Base-by-base conservation (phyloP, 2,113 vertebrate genomes). In the Sisor rabdophorus region DNA sequence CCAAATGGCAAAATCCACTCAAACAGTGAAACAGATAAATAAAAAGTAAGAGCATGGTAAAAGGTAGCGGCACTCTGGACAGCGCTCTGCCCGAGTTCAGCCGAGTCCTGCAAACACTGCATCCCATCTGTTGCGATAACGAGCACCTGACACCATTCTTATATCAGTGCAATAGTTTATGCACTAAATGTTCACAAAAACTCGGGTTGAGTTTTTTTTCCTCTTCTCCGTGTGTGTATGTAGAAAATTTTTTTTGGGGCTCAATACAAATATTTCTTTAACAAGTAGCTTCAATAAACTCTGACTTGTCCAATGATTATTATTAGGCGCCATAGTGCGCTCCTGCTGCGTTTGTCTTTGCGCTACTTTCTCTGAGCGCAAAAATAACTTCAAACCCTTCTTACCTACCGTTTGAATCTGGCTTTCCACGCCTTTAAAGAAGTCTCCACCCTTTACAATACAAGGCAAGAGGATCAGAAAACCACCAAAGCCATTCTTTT, bases 11-110 rank as follows among this genome's bases (percentile, higher is more conserved):
- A 24, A 91, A 85, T 77, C 91, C 90, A 0, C 86, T 86, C 48
- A 94, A 88, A 84, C 90, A 92, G 84, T 91, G 92, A 84, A 94
- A 91, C 80, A 92, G 90, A 87, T 89, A 94, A 59, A 89, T 91
- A 82, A 90, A 90, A 67, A 94, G 90, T 72, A 92, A 81, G 82
- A 95, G 80, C 90, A 91, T 92, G 86, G 88, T 86, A 71, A 94
- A 88, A 68, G 91, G 87, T 78, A 94, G 84, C 16, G 90, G 90
- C 79, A 86, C 91, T 80, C 87, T 92, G 83, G 89, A 88, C 77
- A 86, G 91, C 82, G 82, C 88, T 83, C 89, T 89, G 36, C 90
- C 88, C 77, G 87, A 89, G 81, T 89, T 87, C 82, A 81, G 75
- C 84, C 87, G 87, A 81, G 85, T 84, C 87, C 87, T 89, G 87